phyloP scores from a whole-genome alignment of 1,140 invertebrate species.

The Gryllus bimaculatus region DNA sequence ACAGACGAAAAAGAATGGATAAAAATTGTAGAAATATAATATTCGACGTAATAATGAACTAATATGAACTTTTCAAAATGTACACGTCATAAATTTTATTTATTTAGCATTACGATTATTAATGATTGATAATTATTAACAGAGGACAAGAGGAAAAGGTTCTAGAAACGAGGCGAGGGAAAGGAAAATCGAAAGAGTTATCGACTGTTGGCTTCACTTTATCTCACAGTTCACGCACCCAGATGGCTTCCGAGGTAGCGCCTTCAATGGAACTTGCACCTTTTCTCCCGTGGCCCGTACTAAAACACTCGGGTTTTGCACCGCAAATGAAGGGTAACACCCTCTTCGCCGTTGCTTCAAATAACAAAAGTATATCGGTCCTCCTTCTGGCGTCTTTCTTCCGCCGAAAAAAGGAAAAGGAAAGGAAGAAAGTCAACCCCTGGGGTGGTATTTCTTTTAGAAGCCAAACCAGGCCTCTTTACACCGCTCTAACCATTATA shows the following conservation, averaged over 20 bases:
- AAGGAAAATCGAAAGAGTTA: not conserved
- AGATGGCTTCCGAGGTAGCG: not conserved
- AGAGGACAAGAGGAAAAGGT: too few relatives aligned
- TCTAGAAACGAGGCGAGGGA: not conserved
- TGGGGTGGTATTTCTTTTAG: not conserved
- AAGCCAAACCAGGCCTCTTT: not conserved
- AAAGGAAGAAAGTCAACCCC: not conserved
- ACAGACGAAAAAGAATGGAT: too few relatives aligned
- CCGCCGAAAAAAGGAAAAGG: not conserved
- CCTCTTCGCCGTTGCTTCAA: not conserved
- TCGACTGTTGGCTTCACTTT: not conserved
- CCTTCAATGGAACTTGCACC: not conserved
- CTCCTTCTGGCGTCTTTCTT: not conserved
- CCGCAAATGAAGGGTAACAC: slow-evolving; percentile 3
- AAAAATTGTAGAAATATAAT: too few relatives aligned
- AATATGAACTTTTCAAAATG: too few relatives aligned
- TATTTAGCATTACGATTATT: too few relatives aligned
- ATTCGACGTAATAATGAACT: too few relatives aligned
- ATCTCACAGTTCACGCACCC: slow-evolving; percentile 3
- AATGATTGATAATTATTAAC: too few relatives aligned
- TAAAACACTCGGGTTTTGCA: slow-evolving; percentile 4
- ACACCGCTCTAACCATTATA: not conserved
- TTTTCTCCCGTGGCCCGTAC: not conserved
- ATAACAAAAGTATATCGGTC: not conserved
- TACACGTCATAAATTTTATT: too few relatives aligned